Conservation (phyloP, 2,888 invertebrate species). For the Ligdia adustata region DNA sequence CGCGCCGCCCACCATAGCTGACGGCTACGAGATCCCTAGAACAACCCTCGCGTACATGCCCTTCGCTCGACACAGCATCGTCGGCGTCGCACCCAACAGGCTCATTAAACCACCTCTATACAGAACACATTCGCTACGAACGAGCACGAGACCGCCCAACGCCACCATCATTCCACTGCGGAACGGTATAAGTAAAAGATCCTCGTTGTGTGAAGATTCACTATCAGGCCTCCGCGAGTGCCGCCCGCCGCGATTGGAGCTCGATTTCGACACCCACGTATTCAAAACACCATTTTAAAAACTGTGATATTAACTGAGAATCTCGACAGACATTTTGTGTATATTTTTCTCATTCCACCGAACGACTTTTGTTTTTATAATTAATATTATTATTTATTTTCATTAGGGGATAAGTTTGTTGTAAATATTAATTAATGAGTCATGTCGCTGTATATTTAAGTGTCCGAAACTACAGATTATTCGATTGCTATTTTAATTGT, state of each 20-base stretch:
- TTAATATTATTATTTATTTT: conserved; percentile 72
- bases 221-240: conserved; percentile 41
- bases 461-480: conserved; percentile 15
- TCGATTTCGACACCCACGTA: conserved; percentile 58
- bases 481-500: background rate
- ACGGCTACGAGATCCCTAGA: conserved; percentile 87
- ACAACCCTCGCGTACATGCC: conserved; percentile 53
- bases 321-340: conserved; percentile 37
- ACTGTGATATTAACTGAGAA: conserved; percentile 76
- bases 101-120: conserved; percentile 62
- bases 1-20: conserved; percentile 64
- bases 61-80: conserved; percentile 70
- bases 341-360: conserved; percentile 66
- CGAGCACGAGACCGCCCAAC: conserved; percentile 61
- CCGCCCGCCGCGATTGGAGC: conserved; percentile 43
- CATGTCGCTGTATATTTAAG: conserved; percentile 63
- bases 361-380: conserved; percentile 53
- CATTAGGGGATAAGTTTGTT: conserved; percentile 48
- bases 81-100: conserved; percentile 69
- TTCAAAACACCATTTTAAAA: conserved; percentile 78
- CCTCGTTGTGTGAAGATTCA: conserved; percentile 63
- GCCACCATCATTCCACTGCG: conserved; percentile 74
- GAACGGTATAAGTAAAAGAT: conserved; percentile 64
- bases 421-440: conserved; percentile 58
- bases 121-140: conserved; percentile 65